Evolutionary conservation across 2,113 vertebrate species (phyloP).

Genomic region (Lota lota): DNA sequence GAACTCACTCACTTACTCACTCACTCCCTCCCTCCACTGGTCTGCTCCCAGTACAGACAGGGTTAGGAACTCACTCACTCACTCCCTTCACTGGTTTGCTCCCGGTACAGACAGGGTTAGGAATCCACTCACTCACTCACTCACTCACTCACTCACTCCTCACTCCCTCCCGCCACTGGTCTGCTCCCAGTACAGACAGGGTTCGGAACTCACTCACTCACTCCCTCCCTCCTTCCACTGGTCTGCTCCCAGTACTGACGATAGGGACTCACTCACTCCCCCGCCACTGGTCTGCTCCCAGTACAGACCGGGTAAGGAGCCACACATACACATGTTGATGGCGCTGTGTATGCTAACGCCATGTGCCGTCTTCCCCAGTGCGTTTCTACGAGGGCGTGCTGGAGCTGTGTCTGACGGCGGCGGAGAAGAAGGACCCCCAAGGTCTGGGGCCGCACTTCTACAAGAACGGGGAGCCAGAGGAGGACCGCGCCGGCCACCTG

Average conservation of each 20-base stretch:
- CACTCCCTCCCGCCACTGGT: neutral
- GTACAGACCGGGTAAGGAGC: neutral
- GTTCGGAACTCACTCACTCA: slow-evolving; percentile 54
- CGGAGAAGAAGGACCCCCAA: slow-evolving; percentile 95
- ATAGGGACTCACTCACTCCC: too few species aligned
- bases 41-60: slow-evolving; percentile 56
- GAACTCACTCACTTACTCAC: neutral
- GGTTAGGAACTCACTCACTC: slow-evolving; percentile 81
- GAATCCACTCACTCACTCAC: neutral
- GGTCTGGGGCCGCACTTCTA: slow-evolving; percentile 95
- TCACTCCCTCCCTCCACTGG: neutral
- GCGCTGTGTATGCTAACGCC: slow-evolving; percentile 1
- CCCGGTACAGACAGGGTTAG: slow-evolving; percentile 92
- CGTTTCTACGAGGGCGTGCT: slow-evolving; percentile 96
- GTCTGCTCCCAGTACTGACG: too few species aligned
- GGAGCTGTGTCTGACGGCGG: slow-evolving; percentile 90
- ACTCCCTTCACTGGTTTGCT: slow-evolving; percentile 87
- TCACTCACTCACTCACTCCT: neutral
- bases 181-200: slow-evolving; percentile 64
- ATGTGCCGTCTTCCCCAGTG: slow-evolving; percentile 64
- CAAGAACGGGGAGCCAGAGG: slow-evolving; percentile 96
- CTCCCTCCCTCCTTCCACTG: too few species aligned
- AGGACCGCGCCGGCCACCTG: slow-evolving; percentile 85
- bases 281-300: too few species aligned
- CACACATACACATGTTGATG: neutral